phyloP scores from a whole-genome alignment of 2,888 invertebrate genomes.

The Escarpia spicata region DNA sequence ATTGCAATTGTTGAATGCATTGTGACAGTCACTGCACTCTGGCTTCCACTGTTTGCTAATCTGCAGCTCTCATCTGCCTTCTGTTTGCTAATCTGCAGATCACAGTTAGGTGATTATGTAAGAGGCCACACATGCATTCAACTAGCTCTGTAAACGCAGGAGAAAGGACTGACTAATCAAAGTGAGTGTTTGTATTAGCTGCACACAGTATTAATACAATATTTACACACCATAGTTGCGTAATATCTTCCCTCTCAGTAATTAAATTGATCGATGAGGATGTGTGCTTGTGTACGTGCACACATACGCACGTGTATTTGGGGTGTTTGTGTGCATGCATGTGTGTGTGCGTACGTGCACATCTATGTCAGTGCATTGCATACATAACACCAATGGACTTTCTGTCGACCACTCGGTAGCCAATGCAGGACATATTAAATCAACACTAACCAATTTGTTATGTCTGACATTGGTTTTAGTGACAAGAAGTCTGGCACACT shows the following conservation, averaged over 20 bases:
- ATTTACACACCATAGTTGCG: background rate
- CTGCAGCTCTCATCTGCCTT: conserved; percentile 8
- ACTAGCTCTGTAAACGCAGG: background rate
- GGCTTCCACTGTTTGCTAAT: background rate
- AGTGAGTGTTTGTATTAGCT: background rate
- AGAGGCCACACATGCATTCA: background rate
- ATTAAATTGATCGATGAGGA: background rate
- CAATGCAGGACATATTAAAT: too few species aligned
- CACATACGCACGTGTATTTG: background rate
- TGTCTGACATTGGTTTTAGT: conserved; percentile 61
- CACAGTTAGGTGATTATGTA: background rate
- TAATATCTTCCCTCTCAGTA: background rate
- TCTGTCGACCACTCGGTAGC: too few species aligned
- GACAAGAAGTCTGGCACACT: conserved; percentile 72
- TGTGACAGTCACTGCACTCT: background rate
- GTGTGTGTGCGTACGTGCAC: background rate
- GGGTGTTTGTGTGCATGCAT: background rate
- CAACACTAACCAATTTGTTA: background rate
- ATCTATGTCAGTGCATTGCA: background rate
- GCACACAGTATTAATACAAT: background rate
- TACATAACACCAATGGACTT: too few species aligned
- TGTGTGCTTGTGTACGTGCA: background rate
- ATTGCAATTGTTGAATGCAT: background rate
- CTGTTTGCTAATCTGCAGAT: background rate
- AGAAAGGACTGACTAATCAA: background rate